Percentiles rank a stretch among this genome's conserved stretches.
These are phyloP conservation scores for Drosophila truncata DNA, from an alignment of 1,140 invertebrate genomes.

Conservation along the genomic window DNA sequence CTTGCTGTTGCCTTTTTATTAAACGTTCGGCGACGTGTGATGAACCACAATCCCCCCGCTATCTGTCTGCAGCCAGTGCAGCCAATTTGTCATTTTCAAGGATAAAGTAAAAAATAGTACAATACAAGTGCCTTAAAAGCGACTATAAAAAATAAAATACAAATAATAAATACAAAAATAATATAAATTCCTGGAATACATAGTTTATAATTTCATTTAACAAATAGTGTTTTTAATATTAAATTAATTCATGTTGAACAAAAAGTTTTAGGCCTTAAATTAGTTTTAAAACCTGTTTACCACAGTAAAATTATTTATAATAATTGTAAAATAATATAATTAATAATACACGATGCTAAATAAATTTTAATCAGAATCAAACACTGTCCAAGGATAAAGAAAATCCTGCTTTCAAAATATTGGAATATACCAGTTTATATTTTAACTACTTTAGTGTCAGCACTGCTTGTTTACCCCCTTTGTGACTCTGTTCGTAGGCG, in stretches of 20 bases:
- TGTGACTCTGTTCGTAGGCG: constrained; percentile 32
- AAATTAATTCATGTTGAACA: not conserved
- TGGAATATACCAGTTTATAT: not conserved
- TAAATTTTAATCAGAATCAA: not conserved
- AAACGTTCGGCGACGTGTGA: constrained; percentile 59
- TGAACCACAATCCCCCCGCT: constrained; percentile 8
- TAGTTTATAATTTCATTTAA: no score
- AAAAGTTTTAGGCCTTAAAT: not conserved
- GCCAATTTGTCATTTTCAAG: not conserved
- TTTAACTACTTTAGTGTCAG: not conserved
- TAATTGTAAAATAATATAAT: not conserved
- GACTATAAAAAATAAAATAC: not conserved
- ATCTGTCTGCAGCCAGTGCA: not conserved
- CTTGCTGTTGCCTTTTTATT: constrained; percentile 57
- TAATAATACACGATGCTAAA: not conserved
- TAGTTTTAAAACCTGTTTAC: not conserved
- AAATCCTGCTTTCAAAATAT: not conserved
- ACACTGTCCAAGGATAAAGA: not conserved
- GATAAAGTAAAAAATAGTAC: no score
- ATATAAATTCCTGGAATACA: no score
- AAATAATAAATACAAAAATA: no score
- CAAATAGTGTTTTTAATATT: not conserved
- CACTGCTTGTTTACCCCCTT: not conserved
- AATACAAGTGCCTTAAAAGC: no score
- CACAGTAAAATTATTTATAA: not conserved